Conservation (phyloP, 2,797 vertebrate species). For the Monodelphis domestica region DNA sequence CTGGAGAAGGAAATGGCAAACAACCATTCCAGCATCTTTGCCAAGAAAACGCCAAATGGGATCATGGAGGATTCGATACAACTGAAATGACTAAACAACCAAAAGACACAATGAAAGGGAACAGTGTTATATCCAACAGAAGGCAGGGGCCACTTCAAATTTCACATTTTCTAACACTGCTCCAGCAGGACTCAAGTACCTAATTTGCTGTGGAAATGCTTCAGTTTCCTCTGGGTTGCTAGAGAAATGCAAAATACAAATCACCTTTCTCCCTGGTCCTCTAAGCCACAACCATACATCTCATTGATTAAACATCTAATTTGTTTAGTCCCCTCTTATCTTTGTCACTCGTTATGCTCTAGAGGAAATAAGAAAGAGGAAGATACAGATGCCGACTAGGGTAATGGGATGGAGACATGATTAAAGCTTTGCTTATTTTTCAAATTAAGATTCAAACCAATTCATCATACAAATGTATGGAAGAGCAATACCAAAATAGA, state of each 20-base stretch:
- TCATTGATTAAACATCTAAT: background rate
- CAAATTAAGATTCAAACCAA: background rate
- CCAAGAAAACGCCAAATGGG: no score
- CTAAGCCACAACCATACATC: background rate
- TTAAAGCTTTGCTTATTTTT: background rate
- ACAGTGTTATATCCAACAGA: background rate
- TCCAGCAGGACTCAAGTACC: background rate
- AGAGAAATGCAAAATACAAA: background rate
- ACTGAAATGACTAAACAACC: no score
- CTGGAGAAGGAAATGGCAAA: no score
- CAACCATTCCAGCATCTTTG: no score
- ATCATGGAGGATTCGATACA: no score
- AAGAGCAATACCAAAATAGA: background rate
- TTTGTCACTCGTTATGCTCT: background rate
- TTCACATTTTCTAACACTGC: background rate
- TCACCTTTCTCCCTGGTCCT: background rate
- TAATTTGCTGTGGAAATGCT: background rate
- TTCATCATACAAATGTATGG: background rate
- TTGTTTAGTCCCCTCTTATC: background rate
- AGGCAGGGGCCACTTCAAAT: background rate
- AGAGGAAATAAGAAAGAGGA: background rate
- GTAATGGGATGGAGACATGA: background rate
- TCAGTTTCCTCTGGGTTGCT: background rate
- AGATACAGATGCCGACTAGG: background rate
- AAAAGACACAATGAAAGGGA: background rate